phyloP scores from a whole-genome alignment of 2,888 invertebrate species.

The Cryptocephalus primarius region DNA sequence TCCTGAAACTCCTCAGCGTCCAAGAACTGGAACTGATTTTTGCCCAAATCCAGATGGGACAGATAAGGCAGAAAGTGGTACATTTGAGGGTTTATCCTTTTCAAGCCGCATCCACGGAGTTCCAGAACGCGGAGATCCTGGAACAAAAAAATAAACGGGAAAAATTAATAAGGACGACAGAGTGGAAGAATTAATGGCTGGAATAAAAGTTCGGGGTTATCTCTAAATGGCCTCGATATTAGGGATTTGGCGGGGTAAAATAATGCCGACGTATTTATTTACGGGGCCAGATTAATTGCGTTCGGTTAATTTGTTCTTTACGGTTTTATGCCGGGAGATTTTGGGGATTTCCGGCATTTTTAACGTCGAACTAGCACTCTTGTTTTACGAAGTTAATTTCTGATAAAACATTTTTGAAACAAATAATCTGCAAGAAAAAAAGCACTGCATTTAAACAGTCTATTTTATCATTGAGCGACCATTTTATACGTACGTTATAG shows the following conservation, averaged over 20 bases:
- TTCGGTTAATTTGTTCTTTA: not conserved
- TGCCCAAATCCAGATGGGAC: conserved; percentile 63
- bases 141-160: conserved; percentile 25
- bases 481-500: no score
- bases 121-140: conserved; percentile 60
- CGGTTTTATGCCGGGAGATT: no score
- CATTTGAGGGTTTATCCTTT: conserved; percentile 66
- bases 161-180: not conserved
- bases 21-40: conserved; percentile 66
- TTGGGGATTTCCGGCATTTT: no score
- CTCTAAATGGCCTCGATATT: not conserved
- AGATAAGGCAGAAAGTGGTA: conserved; percentile 65
- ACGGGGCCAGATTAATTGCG: not conserved
- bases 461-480: no score
- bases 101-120: conserved; percentile 61
- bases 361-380: no score
- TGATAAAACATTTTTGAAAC: no score
- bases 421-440: no score
- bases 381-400: no score
- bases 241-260: not conserved
- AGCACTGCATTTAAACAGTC: no score
- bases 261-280: not conserved
- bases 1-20: conserved; percentile 62
- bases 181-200: not conserved
- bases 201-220: conserved; percentile 1